These are phyloP conservation scores for Sinohyriopsis cumingii DNA, from an alignment of 2,888 invertebrate genomes.

Conservation along the genomic window DNA sequence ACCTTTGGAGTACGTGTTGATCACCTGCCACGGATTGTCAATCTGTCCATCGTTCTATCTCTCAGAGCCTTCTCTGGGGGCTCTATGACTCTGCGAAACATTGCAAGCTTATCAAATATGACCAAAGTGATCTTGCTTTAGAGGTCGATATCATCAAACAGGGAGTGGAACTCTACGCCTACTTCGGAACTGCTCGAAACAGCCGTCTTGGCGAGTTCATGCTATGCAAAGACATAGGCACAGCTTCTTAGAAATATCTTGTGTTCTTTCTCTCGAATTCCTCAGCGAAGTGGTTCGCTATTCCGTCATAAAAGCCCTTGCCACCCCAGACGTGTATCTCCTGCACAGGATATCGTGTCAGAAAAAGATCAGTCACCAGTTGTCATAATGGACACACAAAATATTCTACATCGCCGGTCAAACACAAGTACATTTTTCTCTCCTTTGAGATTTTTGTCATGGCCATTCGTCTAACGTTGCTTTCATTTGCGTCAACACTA, in stretches of 20 bases:
- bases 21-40: conserved; percentile 83
- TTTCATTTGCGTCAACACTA: conserved; percentile 94
- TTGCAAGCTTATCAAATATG: conserved; percentile 62
- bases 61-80: conserved; percentile 85
- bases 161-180: conserved; percentile 63
- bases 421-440: conserved; percentile 76
- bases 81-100: conserved; percentile 78
- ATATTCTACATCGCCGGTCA: conserved; percentile 75
- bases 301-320: conserved; percentile 63
- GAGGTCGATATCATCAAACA: conserved; percentile 64
- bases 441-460: conserved; percentile 73
- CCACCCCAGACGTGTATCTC: conserved; percentile 68
- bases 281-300: conserved; percentile 59
- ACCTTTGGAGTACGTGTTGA: conserved; percentile 67
- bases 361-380: conserved; percentile 75
- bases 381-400: conserved; percentile 73
- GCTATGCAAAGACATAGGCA: conserved; percentile 61
- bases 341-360: conserved; percentile 66
- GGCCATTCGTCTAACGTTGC: conserved; percentile 77
- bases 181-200: conserved; percentile 60
- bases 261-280: conserved; percentile 61
- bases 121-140: conserved; percentile 64
- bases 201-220: conserved; percentile 65
- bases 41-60: conserved; percentile 86
- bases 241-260: conserved; percentile 56